Base-by-base conservation (phyloP, 2,113 vertebrate species). In the Tichodroma muraria region DNA sequence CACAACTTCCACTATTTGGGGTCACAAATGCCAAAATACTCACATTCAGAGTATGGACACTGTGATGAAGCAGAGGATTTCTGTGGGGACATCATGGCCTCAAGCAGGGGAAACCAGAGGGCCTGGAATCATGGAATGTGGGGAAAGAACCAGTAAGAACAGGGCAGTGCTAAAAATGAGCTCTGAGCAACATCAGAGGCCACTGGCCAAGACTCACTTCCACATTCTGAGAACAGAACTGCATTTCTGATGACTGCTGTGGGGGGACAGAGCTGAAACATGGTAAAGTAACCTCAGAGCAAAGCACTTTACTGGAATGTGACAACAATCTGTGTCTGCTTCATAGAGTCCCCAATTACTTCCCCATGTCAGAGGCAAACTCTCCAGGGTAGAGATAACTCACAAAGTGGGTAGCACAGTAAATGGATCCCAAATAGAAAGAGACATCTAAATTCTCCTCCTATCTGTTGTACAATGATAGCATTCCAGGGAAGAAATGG, bases 51-150 rank as follows among this genome's bases (percentile, higher is more conserved):
- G 28, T 97, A 97, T 24, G 80, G 96, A 85, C 93, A 97, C 56
- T 97, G 78, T 1, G 97, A 95, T 2, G 97, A 98, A 81, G 97
- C 97, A 33, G 98, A 97, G 35, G 98, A 97, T 94, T 98, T 99
- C 97, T 99, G 99, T 44, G 99, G 98, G 25, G 98, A 98, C 99
- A 99, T 99, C 99, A 99, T 98, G 18, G 98, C 98, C 93, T 99
- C 99, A 83, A 99, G 91, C 27, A 99, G 97, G 3, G 98, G 99
- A 97, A 99, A 99, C 99, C 99, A 99, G 15, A 99, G 97, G 8
- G 97, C 98, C 99, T 99, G 81, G 23, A 64, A 83, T 21, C n/a
- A 80, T 53, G 23, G 35, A 88, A 77, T 9, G 42, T 6, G 13
- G 18, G 61, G 2, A 60, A 66, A 84, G 47, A 44, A 19, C 2